Conservation (phyloP, 1,140 invertebrate species). For the Drosophila neocordata region DNA sequence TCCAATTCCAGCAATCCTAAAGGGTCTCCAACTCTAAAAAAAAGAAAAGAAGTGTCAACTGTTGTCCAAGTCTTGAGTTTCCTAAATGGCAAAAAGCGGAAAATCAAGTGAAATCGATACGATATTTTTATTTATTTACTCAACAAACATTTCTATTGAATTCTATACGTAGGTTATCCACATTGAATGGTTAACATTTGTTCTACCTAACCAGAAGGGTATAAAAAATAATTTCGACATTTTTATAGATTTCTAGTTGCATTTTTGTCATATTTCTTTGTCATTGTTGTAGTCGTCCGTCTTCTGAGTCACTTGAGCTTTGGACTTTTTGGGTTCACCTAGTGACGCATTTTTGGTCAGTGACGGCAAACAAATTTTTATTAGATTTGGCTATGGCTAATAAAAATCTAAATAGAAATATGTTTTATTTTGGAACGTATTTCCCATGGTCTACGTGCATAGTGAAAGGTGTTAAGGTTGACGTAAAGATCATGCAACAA, state of each 20-base stretch:
- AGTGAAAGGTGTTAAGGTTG: conserved; percentile 18
- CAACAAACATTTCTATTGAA: conserved; percentile 71
- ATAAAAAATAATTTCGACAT: conserved; percentile 60
- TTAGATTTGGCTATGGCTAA: conserved; percentile 44
- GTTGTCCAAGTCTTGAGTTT: conserved; percentile 46
- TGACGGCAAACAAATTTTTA: conserved; percentile 37
- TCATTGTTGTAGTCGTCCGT: neutral
- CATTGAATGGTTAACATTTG: conserved; percentile 49
- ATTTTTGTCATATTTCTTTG: conserved; percentile 50
- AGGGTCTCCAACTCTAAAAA: conserved; percentile 23
- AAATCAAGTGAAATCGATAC: conserved; percentile 71
- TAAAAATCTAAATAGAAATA: conserved; percentile 51
- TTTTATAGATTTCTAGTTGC: conserved; percentile 66
- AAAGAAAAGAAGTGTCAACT: neutral
- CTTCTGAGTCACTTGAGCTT: conserved; percentile 63
- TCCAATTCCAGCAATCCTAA: neutral
- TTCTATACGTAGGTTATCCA: conserved; percentile 50
- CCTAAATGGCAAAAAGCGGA: conserved; percentile 45
- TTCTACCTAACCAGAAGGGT: conserved; percentile 28
- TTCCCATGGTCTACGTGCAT: conserved; percentile 2
- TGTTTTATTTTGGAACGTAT: conserved; percentile 8
- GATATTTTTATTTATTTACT: conserved; percentile 37
- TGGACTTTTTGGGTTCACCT: conserved; percentile 31
- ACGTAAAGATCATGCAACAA: conserved; percentile 36
- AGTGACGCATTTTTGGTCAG: conserved; percentile 32